phyloP scores from a whole-genome alignment of 1,140 invertebrate genomes.

The Ips nitidus region DNA sequence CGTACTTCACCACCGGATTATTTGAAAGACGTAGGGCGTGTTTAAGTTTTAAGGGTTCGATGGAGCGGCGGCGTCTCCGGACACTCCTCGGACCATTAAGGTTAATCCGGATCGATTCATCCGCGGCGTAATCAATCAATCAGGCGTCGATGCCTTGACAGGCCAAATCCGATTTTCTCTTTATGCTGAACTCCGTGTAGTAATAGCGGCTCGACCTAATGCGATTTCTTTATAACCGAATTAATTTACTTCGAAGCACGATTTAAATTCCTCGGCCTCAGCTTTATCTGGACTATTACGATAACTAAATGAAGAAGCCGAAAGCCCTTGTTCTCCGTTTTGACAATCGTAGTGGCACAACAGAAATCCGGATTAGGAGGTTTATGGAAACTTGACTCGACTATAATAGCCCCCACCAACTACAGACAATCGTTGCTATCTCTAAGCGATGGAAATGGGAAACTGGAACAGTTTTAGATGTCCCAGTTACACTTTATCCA shows the following conservation, averaged over 20 bases:
- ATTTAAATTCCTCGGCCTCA: not conserved
- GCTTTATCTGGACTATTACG: not conserved
- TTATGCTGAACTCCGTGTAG: constrained; percentile 9
- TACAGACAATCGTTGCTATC: not conserved
- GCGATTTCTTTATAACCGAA: constrained; percentile 17
- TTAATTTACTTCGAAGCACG: not conserved
- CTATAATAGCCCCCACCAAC: not conserved
- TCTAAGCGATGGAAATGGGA: not conserved
- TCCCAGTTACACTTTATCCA: too few species aligned
- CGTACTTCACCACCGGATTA: not conserved
- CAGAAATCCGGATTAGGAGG: constrained; percentile 5
- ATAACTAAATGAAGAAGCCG: not conserved
- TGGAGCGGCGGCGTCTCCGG: constrained; percentile 13
- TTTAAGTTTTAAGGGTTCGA: constrained; percentile 11
- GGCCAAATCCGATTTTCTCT: constrained; percentile 36
- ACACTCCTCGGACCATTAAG: constrained; percentile 39
- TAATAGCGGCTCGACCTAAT: constrained; percentile 28
- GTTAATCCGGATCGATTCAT: constrained; percentile 38
- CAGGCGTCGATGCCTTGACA: constrained; percentile 38
- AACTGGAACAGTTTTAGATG: not conserved
- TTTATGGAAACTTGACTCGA: constrained; percentile 4
- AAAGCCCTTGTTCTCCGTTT: constrained; percentile 3
- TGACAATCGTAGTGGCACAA: constrained; percentile 5
- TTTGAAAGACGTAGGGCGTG: constrained; percentile 32
- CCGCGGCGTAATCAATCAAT: constrained; percentile 36